These are phyloP conservation scores for Myrmophylax atrothorax DNA, from an alignment of 2,113 vertebrate genomes.

Conservation along the genomic window DNA sequence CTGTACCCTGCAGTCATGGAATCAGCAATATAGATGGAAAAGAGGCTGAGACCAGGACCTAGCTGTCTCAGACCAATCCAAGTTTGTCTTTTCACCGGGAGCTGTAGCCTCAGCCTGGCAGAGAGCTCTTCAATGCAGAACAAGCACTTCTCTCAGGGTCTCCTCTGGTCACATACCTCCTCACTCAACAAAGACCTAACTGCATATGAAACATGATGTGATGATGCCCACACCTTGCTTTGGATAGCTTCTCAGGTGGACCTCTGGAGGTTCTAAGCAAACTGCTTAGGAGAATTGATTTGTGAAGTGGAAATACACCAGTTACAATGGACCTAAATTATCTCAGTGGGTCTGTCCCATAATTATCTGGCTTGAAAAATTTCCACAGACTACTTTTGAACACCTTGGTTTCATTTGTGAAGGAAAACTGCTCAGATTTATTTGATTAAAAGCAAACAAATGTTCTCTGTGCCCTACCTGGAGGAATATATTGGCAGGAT, in stretches of 20 bases:
- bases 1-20: not conserved
- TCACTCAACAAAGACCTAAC: not conserved
- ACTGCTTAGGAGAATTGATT: not conserved
- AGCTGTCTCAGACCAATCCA: not conserved
- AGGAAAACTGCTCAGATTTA: not conserved
- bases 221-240: not conserved
- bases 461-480: constrained; percentile 75
- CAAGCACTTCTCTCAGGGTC: accelerated
- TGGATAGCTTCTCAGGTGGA: accelerated
- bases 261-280: not conserved
- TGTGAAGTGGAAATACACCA: not conserved
- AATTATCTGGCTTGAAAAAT: not conserved
- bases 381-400: not conserved
- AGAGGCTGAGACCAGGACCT: not conserved
- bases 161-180: not conserved
- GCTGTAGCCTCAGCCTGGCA: not conserved
- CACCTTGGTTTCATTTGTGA: not conserved
- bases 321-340: not conserved
- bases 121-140: not conserved
- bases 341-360: not conserved
- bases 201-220: not conserved
- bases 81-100: not conserved
- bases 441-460: not conserved
- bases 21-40: not conserved
- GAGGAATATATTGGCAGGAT: constrained; percentile 88